A percentile compares a stretch with the other conserved stretches of the same genome.
These are phyloP conservation scores for Leptoteleia sp. DNA, from an alignment of 1,140 invertebrate species.

Conservation along the genomic window DNA sequence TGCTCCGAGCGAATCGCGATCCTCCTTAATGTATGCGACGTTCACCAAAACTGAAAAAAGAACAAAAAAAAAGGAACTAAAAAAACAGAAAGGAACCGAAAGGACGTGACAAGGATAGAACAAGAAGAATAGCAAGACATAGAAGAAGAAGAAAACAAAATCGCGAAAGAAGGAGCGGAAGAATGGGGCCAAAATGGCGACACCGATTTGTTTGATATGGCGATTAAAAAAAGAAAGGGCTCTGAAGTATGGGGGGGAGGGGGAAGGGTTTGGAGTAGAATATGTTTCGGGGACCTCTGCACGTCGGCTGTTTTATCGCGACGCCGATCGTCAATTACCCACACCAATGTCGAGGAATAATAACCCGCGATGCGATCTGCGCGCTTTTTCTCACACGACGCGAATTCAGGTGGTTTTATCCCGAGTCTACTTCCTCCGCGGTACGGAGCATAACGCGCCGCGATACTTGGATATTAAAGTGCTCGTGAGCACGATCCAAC, in stretches of 20 bases:
- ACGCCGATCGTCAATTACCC: conserved; percentile 52
- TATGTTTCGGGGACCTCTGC: conserved; percentile 12
- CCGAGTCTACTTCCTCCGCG: conserved; percentile 14
- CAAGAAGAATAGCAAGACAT: no score
- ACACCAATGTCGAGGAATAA: conserved; percentile 39
- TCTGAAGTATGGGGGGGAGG: no score
- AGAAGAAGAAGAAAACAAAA: no score
- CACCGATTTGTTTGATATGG: no score
- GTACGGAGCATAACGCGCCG: conserved; percentile 32
- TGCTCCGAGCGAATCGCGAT: conserved; percentile 1
- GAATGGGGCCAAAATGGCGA: no score
- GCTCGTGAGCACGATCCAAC: conserved; percentile 13
- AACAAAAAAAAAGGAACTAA: no score
- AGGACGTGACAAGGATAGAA: conserved; percentile 7
- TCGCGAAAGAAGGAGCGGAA: no score
- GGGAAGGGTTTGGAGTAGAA: no score
- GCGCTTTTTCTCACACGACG: conserved; percentile 47
- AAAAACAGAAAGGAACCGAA: no score
- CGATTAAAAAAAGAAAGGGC: no score
- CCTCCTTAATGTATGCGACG: no score
- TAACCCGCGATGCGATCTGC: conserved; percentile 49
- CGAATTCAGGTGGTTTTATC: conserved; percentile 41
- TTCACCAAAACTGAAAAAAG: no score
- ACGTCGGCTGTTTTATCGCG: conserved; percentile 34
- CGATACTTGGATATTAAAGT: conserved; percentile 19